Conservation (phyloP, 2,113 vertebrate genomes). For the Pelecanus crispus region DNA sequence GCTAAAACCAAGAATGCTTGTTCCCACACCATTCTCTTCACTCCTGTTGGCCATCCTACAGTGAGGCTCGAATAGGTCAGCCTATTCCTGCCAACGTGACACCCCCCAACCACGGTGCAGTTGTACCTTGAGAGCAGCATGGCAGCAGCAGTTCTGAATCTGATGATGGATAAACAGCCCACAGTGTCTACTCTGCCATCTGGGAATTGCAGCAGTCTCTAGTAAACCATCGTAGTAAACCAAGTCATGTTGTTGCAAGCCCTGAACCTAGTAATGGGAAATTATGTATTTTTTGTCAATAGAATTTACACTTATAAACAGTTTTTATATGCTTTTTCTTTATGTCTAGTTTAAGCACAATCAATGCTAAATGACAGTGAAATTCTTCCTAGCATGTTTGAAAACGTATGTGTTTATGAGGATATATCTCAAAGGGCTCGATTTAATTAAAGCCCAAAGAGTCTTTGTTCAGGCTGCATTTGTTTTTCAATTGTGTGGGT, state of each 20-base stretch:
- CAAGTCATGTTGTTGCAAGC: background rate
- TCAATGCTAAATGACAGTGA: background rate
- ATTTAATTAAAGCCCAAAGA: background rate
- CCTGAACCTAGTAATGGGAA: background rate
- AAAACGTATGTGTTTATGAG: background rate
- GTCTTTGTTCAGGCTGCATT: background rate
- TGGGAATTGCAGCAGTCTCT: fast-evolving
- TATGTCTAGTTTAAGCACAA: background rate
- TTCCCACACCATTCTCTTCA: background rate
- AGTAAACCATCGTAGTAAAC: background rate
- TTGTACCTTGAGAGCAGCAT: fast-evolving
- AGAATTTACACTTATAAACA: background rate
- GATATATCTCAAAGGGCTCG: background rate
- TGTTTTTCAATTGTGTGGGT: background rate
- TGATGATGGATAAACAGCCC: background rate
- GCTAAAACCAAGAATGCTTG: background rate
- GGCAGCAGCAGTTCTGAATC: background rate
- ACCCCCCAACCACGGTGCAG: fast-evolving
- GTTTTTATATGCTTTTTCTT: background rate
- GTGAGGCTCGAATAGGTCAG: fast-evolving
- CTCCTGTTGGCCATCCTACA: background rate
- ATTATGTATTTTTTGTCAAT: background rate
- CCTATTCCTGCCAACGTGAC: fast-evolving
- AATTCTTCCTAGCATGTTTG: background rate
- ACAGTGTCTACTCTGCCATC: background rate